phyloP scores from a whole-genome alignment of 2,797 vertebrate genomes.

The Dendrocincla fuliginosa region DNA sequence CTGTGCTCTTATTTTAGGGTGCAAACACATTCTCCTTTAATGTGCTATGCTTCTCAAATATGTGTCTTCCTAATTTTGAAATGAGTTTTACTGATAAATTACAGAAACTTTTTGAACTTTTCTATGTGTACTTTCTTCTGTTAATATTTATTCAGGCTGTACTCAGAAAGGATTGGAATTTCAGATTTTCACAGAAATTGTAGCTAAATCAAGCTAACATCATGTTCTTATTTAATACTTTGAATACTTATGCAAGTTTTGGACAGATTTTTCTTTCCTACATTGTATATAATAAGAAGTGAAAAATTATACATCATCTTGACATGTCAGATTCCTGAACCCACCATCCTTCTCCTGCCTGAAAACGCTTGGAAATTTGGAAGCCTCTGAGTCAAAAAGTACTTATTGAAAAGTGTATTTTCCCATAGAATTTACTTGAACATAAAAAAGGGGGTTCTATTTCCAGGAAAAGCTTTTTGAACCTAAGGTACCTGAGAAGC shows the following conservation, averaged over 20 bases:
- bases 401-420: background rate
- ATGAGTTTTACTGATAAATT: background rate
- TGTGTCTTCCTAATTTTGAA: background rate
- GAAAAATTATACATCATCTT: background rate
- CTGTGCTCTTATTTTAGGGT: background rate
- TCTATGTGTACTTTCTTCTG: background rate
- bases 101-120: background rate
- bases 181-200: background rate
- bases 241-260: background rate
- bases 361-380: slow-evolving; percentile 25
- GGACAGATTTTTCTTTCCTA: slow-evolving; percentile 1
- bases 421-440: background rate
- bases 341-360: background rate
- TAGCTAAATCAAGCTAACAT: background rate
- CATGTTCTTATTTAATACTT: background rate
- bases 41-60: background rate
- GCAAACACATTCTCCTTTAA: background rate
- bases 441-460: background rate
- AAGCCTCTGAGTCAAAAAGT: background rate
- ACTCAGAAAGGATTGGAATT: background rate
- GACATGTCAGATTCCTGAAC: slow-evolving; percentile 2
- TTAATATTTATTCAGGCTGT: background rate
- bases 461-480: background rate
- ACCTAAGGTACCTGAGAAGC: background rate
- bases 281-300: background rate